Evolutionary conservation across 1,140 invertebrate species (phyloP).

Genomic region (Palaemon carinicauda): DNA sequence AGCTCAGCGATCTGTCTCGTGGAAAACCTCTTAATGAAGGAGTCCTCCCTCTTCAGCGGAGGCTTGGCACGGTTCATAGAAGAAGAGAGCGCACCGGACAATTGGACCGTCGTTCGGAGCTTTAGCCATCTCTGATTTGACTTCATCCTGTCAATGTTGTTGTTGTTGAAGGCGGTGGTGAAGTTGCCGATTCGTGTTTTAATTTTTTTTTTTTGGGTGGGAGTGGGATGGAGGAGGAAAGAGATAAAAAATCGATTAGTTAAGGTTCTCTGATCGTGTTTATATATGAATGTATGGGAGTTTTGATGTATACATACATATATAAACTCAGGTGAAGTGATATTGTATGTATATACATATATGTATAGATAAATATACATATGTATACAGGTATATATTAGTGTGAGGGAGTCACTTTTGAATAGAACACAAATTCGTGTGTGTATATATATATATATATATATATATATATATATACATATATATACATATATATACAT

Average conservation of each 20-base stretch:
- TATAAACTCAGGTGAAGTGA: not conserved
- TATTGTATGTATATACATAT: too few relatives aligned
- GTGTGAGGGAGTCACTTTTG: too few relatives aligned
- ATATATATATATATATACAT: too few relatives aligned
- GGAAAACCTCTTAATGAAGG: constrained; percentile 92
- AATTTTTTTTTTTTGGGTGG: not conserved
- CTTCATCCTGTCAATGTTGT: constrained; percentile 74
- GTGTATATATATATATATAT: too few relatives aligned
- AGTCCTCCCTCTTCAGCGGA: constrained; percentile 89
- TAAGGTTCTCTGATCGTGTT: not conserved
- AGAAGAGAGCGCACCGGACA: constrained; percentile 82
- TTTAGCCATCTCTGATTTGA: constrained; percentile 95
- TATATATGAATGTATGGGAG: too few relatives aligned
- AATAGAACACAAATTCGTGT: too few relatives aligned
- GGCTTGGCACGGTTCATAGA: constrained; percentile 76
- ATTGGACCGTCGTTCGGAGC: constrained; percentile 88
- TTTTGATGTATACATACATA: not conserved
- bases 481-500: too few relatives aligned
- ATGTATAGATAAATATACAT: too few relatives aligned
- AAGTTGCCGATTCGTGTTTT: not conserved
- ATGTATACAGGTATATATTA: too few relatives aligned
- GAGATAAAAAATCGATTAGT: not conserved
- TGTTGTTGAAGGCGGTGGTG: not conserved
- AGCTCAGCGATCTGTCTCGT: constrained; percentile 88
- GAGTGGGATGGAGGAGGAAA: not conserved